phyloP scores from a whole-genome alignment of 35 echinoderm and acorn worm genomes.

The Nesometra sesokonis region DNA sequence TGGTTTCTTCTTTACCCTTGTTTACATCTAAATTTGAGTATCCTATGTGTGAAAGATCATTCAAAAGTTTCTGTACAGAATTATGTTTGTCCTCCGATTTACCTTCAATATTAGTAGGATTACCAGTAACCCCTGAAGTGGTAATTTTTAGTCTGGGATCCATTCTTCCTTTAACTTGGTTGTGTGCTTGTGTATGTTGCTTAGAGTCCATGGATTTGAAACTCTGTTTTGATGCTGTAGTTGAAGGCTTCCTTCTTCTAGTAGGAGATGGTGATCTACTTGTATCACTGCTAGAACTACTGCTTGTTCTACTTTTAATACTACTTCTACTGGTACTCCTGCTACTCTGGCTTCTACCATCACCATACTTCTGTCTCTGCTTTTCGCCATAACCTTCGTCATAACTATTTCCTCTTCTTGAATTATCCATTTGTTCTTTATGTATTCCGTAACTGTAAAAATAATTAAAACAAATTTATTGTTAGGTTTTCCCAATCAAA shows the following conservation, averaged over 20 bases:
- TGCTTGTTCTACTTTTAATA: neutral
- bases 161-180: neutral
- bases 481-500: too few relatives aligned
- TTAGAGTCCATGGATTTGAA: too few relatives aligned
- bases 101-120: neutral
- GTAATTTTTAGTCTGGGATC: neutral
- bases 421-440: neutral
- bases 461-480: too few relatives aligned
- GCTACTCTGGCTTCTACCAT: neutral
- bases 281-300: neutral
- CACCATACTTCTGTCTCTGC: neutral
- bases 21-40: neutral
- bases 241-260: neutral
- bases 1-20: neutral
- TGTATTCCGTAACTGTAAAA: neutral
- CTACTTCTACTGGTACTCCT: neutral
- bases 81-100: neutral
- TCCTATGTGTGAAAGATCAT: neutral
- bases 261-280: neutral
- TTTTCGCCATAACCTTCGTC: neutral
- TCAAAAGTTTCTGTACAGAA: neutral
- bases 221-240: neutral
- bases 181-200: too few relatives aligned
- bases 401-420: neutral
- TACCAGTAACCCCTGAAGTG: neutral